Evolutionary conservation across 2,113 vertebrate species (phyloP), one percentile per base, ranked within the genome.

Genomic region (Climacteris rufus): DNA sequence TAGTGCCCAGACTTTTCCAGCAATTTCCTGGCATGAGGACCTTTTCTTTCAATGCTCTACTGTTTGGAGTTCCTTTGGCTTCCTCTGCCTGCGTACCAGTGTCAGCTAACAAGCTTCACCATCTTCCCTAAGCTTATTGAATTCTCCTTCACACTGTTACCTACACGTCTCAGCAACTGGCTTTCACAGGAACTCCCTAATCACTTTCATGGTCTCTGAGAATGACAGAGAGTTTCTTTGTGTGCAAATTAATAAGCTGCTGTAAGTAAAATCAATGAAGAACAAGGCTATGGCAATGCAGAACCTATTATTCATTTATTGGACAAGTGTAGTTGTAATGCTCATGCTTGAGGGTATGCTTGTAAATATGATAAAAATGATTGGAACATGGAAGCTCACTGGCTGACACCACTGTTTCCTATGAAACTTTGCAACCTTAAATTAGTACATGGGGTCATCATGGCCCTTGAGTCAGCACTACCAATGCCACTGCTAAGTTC

Each of bases 231-330:
- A 4, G 16, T 52, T 89, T 80, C 13, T 74, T 92, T 83, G 45
- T 83, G 42, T 83, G 53, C 27, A 82, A 83, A 83, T 78, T 52
- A 83, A 63, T 83, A 45, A 69, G 6, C 25, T 31, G 15, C 9
- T 47, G 8, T 74, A 83, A 70, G 52, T 49, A 39, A 85, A 81
- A 60, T 61, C 28, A 90, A 60, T 74, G 72, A 90, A 84, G 15
- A 90, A 59, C 66, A 83, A 91, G 40, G 75, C 57, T 93, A 83
- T n/a, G 87, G 78, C 68, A 91, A 72, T 84, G 74, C 83, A 88
- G 96, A 87, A 70, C 64, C 82, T 89, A 64, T 61, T 68, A 86
- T 89, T 95, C 44, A 44, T 96, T 97, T 92, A 95, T 90, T 95
- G 84, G 54, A 80, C 75, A 93, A 90, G 15, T 61, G 52, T 84